Percentiles rank a stretch among this genome's conserved stretches.
Conservation (phyloP, 2,888 invertebrate species). For the Machimus atricapillus region DNA sequence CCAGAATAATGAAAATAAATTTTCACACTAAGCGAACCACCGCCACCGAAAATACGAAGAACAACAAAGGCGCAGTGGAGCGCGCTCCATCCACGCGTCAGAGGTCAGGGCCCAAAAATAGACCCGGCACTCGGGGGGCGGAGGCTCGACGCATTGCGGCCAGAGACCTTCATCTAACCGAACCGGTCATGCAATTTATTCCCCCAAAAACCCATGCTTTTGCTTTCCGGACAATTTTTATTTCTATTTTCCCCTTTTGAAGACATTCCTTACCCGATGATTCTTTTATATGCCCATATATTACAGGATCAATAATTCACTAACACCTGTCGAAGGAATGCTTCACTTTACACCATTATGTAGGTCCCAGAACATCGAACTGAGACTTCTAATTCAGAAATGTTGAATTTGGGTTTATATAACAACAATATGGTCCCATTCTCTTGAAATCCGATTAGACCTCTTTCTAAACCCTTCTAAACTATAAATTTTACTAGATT, state of each 20-base stretch:
- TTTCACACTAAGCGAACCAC: neutral
- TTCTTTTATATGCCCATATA: neutral
- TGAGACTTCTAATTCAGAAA: too few relatives aligned
- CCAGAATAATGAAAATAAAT: constrained; percentile 31
- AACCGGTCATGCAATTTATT: neutral
- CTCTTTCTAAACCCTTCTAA: too few relatives aligned
- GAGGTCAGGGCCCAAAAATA: neutral
- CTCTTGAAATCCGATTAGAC: too few relatives aligned
- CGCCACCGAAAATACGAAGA: neutral
- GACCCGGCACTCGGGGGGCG: neutral
- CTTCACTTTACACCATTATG: neutral
- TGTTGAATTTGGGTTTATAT: too few relatives aligned
- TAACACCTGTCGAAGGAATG: neutral
- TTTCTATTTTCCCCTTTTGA: neutral
- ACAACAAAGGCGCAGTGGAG: neutral
- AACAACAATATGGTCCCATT: too few relatives aligned
- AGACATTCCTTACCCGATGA: neutral
- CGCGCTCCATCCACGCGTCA: neutral
- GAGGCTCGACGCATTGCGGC: neutral
- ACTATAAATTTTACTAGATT: too few relatives aligned
- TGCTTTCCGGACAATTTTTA: neutral
- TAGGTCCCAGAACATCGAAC: too few relatives aligned
- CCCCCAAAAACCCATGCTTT: neutral
- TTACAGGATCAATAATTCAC: too few relatives aligned
- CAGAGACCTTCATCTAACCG: neutral